Conservation (phyloP, 2,797 vertebrate genomes). For the Setipinna tenuifilis region DNA sequence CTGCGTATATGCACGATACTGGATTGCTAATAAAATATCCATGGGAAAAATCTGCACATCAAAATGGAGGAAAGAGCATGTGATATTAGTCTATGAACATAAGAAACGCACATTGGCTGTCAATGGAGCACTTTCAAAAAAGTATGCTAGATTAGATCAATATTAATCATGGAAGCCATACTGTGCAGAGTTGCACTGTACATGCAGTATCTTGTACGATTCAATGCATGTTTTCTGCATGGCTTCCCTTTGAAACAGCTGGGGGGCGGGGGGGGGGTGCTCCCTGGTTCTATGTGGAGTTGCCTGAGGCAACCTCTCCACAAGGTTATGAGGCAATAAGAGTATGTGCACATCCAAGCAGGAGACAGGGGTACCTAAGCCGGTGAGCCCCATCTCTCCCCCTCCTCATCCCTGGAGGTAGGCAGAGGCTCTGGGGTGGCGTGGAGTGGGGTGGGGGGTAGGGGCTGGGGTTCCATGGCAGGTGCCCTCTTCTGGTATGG, state of each 20-base stretch:
- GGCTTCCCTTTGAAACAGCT: constrained; percentile 69
- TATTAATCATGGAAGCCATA: constrained; percentile 65
- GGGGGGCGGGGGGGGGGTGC: constrained; percentile 58
- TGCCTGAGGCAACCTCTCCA: constrained; percentile 69
- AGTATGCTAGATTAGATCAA: constrained; percentile 46
- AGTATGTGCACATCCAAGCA: constrained; percentile 65
- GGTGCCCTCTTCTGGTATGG: constrained; percentile 7
- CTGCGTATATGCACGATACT: not conserved
- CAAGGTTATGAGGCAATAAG: constrained; percentile 74
- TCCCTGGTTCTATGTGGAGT: constrained; percentile 64
- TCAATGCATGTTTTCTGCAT: constrained; percentile 75
- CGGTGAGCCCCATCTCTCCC: constrained; percentile 20
- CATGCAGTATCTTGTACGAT: constrained; percentile 74
- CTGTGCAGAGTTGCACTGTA: constrained; percentile 70
- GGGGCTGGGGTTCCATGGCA: not conserved
- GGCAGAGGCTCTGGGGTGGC: constrained; percentile 42
- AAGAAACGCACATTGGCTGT: not conserved
- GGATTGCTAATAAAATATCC: not conserved
- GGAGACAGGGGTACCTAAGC: constrained; percentile 50
- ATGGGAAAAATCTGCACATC: not conserved
- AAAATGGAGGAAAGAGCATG: not conserved
- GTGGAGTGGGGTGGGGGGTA: not conserved
- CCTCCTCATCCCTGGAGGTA: not conserved
- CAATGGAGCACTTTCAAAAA: not conserved
- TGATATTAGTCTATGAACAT: not conserved